Percentiles rank a stretch among this genome's conserved stretches.
Conservation (phyloP, 1,140 invertebrate genomes). For the Venturia canescens region DNA sequence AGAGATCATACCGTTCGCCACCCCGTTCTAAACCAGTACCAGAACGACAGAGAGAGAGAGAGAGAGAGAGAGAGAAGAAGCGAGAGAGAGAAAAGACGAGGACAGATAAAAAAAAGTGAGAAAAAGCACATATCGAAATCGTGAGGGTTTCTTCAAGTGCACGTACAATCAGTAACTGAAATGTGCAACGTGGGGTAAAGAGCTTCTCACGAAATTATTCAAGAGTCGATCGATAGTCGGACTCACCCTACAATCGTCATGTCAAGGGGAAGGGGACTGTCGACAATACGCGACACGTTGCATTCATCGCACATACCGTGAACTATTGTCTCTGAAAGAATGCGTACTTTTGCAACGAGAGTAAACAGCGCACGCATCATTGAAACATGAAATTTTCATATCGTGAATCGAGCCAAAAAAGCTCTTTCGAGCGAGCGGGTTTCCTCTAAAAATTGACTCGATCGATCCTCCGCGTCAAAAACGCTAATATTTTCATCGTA, state of each 20-base stretch:
- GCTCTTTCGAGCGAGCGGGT: no score
- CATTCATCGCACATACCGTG: constrained; percentile 15
- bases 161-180: constrained; percentile 57
- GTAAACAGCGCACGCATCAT: neutral
- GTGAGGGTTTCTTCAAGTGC: constrained; percentile 30
- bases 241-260: constrained; percentile 36
- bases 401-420: no score
- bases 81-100: constrained; percentile 28
- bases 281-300: constrained; percentile 8
- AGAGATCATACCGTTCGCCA: constrained; percentile 36
- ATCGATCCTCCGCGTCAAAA: no score
- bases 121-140: constrained; percentile 36
- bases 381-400: neutral
- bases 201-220: constrained; percentile 73
- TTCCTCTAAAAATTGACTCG: no score
- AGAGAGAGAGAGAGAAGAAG: constrained; percentile 37
- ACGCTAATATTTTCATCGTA: no score
- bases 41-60: constrained; percentile 26
- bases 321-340: constrained; percentile 23
- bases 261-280: constrained; percentile 2
- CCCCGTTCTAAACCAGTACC: constrained; percentile 37
- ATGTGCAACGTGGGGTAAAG: constrained; percentile 69
- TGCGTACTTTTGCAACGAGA: neutral
- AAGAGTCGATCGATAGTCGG: constrained; percentile 71
- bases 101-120: constrained; percentile 26